Percentiles rank a stretch among this genome's conserved stretches.
Evolutionary conservation across 2,888 invertebrate genomes (phyloP).

Genomic region (Mythimna loreyi): DNA sequence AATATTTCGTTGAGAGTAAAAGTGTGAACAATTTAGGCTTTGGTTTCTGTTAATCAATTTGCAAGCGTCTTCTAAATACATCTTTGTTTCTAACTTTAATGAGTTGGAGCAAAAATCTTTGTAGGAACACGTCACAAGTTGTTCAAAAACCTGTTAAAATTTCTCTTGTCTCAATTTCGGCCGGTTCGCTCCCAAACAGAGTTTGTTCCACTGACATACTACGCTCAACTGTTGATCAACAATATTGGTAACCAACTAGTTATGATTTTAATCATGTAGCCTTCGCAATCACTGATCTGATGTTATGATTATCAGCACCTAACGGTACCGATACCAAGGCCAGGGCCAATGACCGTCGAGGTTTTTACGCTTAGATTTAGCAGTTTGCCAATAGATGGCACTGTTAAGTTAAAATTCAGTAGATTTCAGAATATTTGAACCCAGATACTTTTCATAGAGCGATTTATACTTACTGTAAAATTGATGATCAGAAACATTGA

Average conservation of each 20-base stretch:
- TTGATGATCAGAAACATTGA: background rate
- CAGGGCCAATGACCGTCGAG: constrained; percentile 70
- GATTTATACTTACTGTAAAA: background rate
- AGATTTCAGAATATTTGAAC: background rate
- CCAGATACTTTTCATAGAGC: background rate
- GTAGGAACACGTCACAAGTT: constrained; percentile 47
- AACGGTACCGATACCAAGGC: constrained; percentile 69
- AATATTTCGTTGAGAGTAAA: constrained; percentile 29
- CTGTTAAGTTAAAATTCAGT: constrained; percentile 62
- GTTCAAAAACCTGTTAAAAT: constrained; percentile 63
- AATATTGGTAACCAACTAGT: constrained; percentile 15
- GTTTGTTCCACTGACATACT: constrained; percentile 64
- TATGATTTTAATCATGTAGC: constrained; percentile 2
- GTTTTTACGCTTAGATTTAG: constrained; percentile 36
- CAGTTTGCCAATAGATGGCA: constrained; percentile 67
- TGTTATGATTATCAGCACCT: constrained; percentile 52
- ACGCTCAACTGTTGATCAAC: constrained; percentile 17
- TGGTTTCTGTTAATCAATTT: background rate
- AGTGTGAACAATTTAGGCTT: constrained; percentile 21
- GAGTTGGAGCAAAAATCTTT: constrained; percentile 24
- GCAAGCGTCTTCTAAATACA: background rate
- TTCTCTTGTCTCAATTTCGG: constrained; percentile 65
- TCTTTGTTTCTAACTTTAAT: constrained; percentile 7
- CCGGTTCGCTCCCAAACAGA: constrained; percentile 42
- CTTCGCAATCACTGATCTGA: constrained; percentile 4